Base-by-base conservation (phyloP, 2,888 invertebrate species). In the Amiota communis region DNA sequence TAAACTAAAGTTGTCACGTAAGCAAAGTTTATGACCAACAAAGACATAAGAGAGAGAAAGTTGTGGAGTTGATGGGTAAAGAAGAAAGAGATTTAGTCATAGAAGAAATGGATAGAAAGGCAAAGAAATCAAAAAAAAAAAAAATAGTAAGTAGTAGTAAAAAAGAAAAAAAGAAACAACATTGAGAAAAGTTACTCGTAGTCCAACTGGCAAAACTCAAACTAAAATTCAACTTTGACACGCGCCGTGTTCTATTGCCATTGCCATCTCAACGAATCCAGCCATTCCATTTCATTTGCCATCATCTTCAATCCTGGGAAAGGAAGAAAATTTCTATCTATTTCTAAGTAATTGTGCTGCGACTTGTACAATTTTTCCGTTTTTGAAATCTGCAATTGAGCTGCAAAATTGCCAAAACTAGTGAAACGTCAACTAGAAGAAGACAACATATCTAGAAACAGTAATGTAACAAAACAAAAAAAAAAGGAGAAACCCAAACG, bases 1-100 rank as follows among this genome's bases (percentile, higher is more conserved):
- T 85, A 84, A 86, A 83, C 81, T 81, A 81, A 84, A 83, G 80
- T 82, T 84, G 82, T 86, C 86, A 86, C 86, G 86, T 84, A 86
- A 82, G 85, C 83, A 80, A 80, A 81, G 85, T 85, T 85, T 85
- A 85, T 85, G 79, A 73, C 81, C 80, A 81, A 51, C 67, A 80
- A 80, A 79, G 76, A 75, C 72, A 70, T 77, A 80, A 77, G 56
- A 63, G 73, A 72, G 53, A 17, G 36, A 36, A 36, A 6, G 36
- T 6, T 6, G 3, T 36, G 36, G 36, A 36, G 36, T 36, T 36
- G 36, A 36, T 36, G 36, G 36, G 36, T 36, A 36, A 6, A 6
- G 8, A 36, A 36, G 36, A 36, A 36, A 36, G 36, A 36, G 36
- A 36, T 36, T 4, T 4, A 36, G 6, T 36, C 36, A 36, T 36